Base-by-base conservation (phyloP, 2,888 invertebrate species). In the Thecophora atra region DNA sequence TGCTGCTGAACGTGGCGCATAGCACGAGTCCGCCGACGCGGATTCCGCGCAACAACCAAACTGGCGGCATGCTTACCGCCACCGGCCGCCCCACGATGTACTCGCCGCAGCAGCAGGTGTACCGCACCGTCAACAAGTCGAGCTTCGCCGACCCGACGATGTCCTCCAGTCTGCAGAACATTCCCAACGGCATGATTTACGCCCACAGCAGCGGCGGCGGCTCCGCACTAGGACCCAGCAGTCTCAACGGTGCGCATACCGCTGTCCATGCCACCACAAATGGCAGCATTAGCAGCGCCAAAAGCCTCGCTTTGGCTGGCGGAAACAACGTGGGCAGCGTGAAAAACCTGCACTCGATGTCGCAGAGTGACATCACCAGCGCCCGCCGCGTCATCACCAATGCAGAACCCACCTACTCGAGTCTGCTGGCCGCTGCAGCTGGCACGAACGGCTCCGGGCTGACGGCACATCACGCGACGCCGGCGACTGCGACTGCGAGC, bases 131-230 rank as follows among this genome's bases (percentile, higher is more conserved):
- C 26, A 79, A 83, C 51, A 86, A 87, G 78, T 83, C 87, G 8
- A 86, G 84, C 74, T 86, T 83, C 71, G 83, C 84, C 3, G 87
- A 87, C 72, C 84, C 86, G 56, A 81, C 85, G 11, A 86, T 87
- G 83, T 87, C 87, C 52, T 85, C 86, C 67, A 87, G 87, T 76
- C 78, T 87, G 72, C 87, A 87, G 78, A 87, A 85, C 79, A 87
- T 87, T 79, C 86, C 87, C 51, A 87, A 87, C 78, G 86, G 86
- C 71, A 81, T 86, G 80, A 82, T 85, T 74, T 86, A 85, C 77
- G 80, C 79, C 28, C 79, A 82, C 30, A 81, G 81, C 68, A 75
- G 78, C 65, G 80, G 68, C 6, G 72, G 66, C 15, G 69, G 75
- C 21, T 71, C 72, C 19, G 72, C 71, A 47, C 74, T 80, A 56